Conservation (phyloP, 2,888 invertebrate species). For the Cinara cedri region DNA sequence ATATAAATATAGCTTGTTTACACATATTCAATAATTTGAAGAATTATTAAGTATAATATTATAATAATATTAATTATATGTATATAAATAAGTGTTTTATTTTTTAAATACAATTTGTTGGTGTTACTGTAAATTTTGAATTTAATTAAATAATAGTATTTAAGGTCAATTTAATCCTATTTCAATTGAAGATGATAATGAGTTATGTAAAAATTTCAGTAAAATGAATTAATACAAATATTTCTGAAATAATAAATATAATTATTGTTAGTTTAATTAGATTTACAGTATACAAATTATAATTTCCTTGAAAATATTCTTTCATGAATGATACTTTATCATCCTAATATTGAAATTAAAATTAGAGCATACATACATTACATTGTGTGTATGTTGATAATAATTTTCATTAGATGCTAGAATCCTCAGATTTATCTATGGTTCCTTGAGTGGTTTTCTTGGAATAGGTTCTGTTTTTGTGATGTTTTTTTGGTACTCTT, state of each 20-base stretch:
- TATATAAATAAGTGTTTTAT: background rate
- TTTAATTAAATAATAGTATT: slow-evolving; percentile 23
- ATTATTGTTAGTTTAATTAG: slow-evolving; percentile 30
- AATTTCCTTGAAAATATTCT: slow-evolving; percentile 12
- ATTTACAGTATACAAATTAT: slow-evolving; percentile 17
- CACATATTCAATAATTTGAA: slow-evolving; percentile 21
- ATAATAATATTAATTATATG: background rate
- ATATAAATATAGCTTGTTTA: slow-evolving; percentile 23
- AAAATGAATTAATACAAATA: background rate
- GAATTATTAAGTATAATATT: background rate
- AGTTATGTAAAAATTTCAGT: slow-evolving; percentile 18
- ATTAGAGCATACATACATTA: too few relatives aligned
- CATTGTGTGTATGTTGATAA: too few relatives aligned
- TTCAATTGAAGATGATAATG: slow-evolving; percentile 5
- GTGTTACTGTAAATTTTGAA: background rate
- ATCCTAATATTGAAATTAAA: background rate
- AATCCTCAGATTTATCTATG: too few relatives aligned
- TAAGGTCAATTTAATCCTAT: slow-evolving; percentile 14
- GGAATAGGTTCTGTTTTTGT: too few relatives aligned
- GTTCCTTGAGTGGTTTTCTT: too few relatives aligned
- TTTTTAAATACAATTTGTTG: background rate
- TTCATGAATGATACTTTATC: slow-evolving; percentile 4
- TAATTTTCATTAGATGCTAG: too few relatives aligned
- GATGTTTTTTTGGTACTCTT: too few relatives aligned
- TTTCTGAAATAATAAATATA: slow-evolving; percentile 23